phyloP scores from a whole-genome alignment of 2,797 vertebrate genomes.

The Falco concolor region DNA sequence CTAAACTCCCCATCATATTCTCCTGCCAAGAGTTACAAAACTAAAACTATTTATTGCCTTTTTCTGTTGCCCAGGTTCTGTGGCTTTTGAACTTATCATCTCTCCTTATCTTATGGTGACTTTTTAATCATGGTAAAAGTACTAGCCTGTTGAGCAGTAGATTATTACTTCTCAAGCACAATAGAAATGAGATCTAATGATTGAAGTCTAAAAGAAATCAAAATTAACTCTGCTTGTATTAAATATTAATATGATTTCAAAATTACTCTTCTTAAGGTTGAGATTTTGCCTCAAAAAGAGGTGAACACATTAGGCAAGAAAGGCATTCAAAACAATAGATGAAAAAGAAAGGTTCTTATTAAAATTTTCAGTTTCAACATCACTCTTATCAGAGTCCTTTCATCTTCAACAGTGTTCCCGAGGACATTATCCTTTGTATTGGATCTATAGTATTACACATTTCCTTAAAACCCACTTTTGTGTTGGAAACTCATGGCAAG shows the following conservation, averaged over 20 bases:
- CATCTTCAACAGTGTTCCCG: background rate
- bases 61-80: background rate
- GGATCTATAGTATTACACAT: background rate
- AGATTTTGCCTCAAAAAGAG: background rate
- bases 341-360: background rate
- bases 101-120: background rate
- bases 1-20: background rate
- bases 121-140: background rate
- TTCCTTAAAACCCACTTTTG: background rate
- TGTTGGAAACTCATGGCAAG: background rate
- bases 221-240: background rate
- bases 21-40: background rate
- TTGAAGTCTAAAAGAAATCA: background rate
- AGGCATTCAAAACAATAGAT: background rate
- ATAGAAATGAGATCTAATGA: background rate
- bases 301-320: background rate
- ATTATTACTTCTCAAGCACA: background rate
- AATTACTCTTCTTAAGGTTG: background rate
- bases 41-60: background rate
- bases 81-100: background rate
- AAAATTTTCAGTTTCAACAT: background rate
- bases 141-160: background rate
- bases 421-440: background rate
- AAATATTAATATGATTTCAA: background rate
- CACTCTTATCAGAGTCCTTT: background rate